phyloP scores from a whole-genome alignment of 2,113 vertebrate species.

The Eurypyga helias region DNA sequence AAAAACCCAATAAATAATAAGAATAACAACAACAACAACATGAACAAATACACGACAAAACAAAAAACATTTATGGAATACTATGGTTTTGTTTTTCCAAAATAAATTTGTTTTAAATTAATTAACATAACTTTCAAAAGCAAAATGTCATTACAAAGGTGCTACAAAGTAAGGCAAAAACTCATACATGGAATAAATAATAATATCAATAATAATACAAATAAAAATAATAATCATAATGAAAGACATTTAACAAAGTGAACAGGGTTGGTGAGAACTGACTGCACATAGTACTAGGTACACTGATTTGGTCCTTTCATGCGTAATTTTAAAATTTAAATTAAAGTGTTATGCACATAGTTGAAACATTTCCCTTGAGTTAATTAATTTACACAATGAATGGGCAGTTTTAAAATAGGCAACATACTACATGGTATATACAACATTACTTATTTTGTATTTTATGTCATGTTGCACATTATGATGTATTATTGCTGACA shows the following conservation, averaged over 20 bases:
- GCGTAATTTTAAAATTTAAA: background rate
- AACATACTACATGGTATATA: background rate
- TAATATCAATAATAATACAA: background rate
- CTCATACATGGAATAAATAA: slow-evolving; percentile 16
- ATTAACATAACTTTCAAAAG: slow-evolving; percentile 34
- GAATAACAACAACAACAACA: slow-evolving; percentile 33
- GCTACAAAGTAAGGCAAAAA: slow-evolving; percentile 1
- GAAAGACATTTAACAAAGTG: background rate
- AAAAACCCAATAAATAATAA: slow-evolving; percentile 55
- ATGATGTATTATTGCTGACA: background rate
- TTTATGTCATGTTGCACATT: background rate
- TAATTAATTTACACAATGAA: background rate
- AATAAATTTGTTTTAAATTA: slow-evolving; percentile 12
- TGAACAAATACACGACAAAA: slow-evolving; percentile 23
- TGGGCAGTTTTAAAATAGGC: background rate
- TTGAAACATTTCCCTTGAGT: background rate
- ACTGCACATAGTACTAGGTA: background rate
- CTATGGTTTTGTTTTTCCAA: background rate
- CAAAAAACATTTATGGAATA: background rate
- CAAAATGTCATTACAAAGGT: slow-evolving; percentile 16
- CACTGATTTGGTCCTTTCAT: background rate
- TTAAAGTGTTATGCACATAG: too few species aligned
- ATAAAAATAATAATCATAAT: background rate
- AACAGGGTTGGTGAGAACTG: background rate
- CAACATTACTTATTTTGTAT: background rate